Evolutionary conservation across 2,888 invertebrate species (phyloP), one percentile per base, ranked within the genome.

Genomic region (Agonopterix alstromeriana): DNA sequence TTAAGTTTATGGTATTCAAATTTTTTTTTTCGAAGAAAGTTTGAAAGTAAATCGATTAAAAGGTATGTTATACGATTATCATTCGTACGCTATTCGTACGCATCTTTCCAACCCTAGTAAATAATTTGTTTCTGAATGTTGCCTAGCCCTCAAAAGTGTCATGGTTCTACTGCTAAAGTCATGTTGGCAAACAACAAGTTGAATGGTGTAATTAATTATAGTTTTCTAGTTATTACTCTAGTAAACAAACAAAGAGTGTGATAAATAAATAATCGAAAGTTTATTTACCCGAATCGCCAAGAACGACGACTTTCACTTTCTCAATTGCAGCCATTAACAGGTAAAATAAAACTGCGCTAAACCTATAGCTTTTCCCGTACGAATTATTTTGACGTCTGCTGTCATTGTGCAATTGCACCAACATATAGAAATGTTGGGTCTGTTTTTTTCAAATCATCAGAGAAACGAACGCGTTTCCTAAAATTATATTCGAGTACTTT

Each of bases 261-360:
- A 53, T 50, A 55, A 52, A 10, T 9, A 55, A 60, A 53, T 61
- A 48, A 52, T 57, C 61, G 58, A 65, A 52, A 53, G 45, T 53
- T 53, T 49, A 69, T 69, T 81, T 90, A 95, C 95, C 96, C 55
- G 96, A 95, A 90, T 98, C 98, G 46, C 98, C 98, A 53, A 98
- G 92, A 51, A 98, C 94, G 63, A 98, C 92, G 53, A 98, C 94
- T 79, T 97, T 94, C 11, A 97, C 96, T 90, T 96, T 95, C 82
- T 97, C 96, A 67, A 96, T 94, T 56, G 94, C 93, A 66, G 95
- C 93, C 95, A 95, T 95, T 82, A 70, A 67, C 63, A 71, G 64
- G 59, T 55, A 63, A 60, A 43, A 44, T 14, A 46, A 52, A 38
- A 27, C 27, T 27, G 27, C 27, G 5, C 5, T 45, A 43, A 48